A percentile compares a stretch with the other conserved stretches of the same genome.
These are phyloP conservation scores for Trematomus bernacchii DNA, from an alignment of 2,797 vertebrate species.

Conservation along the genomic window DNA sequence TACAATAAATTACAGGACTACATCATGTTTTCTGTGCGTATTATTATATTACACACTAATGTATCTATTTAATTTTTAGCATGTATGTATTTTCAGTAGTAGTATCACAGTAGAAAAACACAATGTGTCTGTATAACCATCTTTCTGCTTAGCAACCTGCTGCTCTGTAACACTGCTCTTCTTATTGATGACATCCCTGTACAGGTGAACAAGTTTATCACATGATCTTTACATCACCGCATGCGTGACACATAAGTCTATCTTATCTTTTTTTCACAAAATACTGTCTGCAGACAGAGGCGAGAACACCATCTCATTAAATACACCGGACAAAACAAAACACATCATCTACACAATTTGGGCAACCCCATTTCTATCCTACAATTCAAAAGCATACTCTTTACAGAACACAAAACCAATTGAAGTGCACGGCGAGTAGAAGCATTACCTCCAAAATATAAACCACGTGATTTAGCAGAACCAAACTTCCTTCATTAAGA, in stretches of 20 bases:
- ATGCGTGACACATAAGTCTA: constrained; percentile 46
- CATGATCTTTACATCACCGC: constrained; percentile 62
- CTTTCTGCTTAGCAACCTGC: neutral
- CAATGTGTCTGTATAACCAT: neutral
- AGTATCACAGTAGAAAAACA: neutral
- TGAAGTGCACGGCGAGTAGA: neutral
- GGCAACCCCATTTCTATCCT: neutral
- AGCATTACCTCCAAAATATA: constrained; percentile 27
- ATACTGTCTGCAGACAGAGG: constrained; percentile 13
- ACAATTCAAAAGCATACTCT: neutral
- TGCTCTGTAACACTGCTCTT: constrained; percentile 4
- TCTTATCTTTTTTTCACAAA: constrained; percentile 65
- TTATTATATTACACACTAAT: too few species aligned
- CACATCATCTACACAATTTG: neutral
- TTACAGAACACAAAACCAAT: neutral
- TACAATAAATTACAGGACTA: neutral
- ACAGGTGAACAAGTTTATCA: constrained; percentile 54
- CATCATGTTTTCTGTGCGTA: too few species aligned
- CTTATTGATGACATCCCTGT: constrained; percentile 22
- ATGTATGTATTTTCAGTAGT: neutral
- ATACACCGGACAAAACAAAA: constrained; percentile 1
- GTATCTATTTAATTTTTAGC: too few species aligned
- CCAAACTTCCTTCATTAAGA: constrained; percentile 37
- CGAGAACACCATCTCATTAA: constrained; percentile 21
- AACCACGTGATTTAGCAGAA: constrained; percentile 57